Evolutionary conservation across 2,888 invertebrate species (phyloP), one percentile per base, ranked within the genome.

Genomic region (Rutpela maculata): DNA sequence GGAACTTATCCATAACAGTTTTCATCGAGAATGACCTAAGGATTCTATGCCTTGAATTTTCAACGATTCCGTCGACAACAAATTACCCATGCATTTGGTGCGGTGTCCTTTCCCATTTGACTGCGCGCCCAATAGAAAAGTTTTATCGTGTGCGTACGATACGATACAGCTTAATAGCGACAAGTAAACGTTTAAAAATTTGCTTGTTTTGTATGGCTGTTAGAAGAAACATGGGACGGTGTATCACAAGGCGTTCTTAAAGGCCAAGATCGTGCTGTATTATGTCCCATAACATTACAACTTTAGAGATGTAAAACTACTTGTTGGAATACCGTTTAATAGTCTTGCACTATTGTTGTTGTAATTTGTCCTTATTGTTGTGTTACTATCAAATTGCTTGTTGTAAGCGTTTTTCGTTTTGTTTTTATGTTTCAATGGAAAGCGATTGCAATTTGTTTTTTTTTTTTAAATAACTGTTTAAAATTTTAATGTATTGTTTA

Each of bases 241-340:
- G 84, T 85, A 86, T 86, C 85, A 84, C 84, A 75, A 81, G 77
- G 65, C 75, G 66, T 82, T 78, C 79, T 75, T 80, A 19, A 67
- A 79, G 81, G 19, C 57, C 18, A 74, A 77, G 76, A 76, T 76
- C 75, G 77, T 76, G 74, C 81, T 82, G 80, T 80, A 83, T 83
- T 81, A 78, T 74, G 71, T 71, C 74, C 74, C 79, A 79, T 65
- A 31, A 83, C 82, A 83, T 50, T 50, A 43, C 15, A 12, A 50
- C 7, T 50, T 50, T n/a, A n/a, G n/a, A 43, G 60, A 26, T 62
- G 2, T 60, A 26, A 22, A 26, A 3, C 26, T 60, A 15, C 26
- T 60, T 60, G 60, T 60, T 60, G 15, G 31, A 9, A 62, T n/a
- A 31, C 62, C 5, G 62, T 62, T 62, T 62, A 31, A 31, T 31